Base-by-base conservation (phyloP, 2,888 invertebrate species). In the Camptogramma bilineatum region DNA sequence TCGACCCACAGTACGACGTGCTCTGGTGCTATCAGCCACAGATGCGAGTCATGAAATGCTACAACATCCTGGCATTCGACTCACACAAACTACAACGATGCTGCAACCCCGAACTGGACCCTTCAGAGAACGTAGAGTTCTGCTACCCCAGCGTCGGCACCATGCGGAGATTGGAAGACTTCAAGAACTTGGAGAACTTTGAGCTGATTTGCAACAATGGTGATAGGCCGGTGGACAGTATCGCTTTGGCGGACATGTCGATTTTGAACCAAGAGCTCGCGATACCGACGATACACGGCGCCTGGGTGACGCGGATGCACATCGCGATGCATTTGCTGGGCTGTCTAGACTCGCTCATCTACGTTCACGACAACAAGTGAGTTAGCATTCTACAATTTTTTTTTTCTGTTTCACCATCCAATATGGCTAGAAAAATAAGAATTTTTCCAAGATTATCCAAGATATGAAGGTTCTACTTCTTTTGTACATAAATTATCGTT, bases 1-100 rank as follows among this genome's bases (percentile, higher is more conserved):
- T 99, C 76, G 99, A 99, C 91, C 98, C 98, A 0, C 94, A 97
- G 57, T 98, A 98, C 87, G 98, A 99, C 87, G 96, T 98, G 0
- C 92, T 99, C 1, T 99, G 99, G 99, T 97, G 97, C 74, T 99
- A 96, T 75, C 95, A 96, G 82, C 95, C 96, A 0, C 90, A 94
- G 28, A 95, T 86, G 84, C 87, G 91, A 52, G 83, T 94, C 39
- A 93, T 98, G 75, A 94, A 94, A 62, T 97, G 97, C 79, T 97
- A 96, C 87, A 98, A 98, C 85, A 96, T 98, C 4, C 94, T 98
- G 53, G 96, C 96, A 0, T 96, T 96, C 56, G 97, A 98, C 81
- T 95, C 94, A 0, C 88, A 90, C 64, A 89, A 89, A 68, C 75
- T 88, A 0, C 90, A 88, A 48, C 79, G 87, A n/a, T 93, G 93